Evolutionary conservation across 2,888 invertebrate species (phyloP).

Genomic region (Lordiphosa andalusiaca): DNA sequence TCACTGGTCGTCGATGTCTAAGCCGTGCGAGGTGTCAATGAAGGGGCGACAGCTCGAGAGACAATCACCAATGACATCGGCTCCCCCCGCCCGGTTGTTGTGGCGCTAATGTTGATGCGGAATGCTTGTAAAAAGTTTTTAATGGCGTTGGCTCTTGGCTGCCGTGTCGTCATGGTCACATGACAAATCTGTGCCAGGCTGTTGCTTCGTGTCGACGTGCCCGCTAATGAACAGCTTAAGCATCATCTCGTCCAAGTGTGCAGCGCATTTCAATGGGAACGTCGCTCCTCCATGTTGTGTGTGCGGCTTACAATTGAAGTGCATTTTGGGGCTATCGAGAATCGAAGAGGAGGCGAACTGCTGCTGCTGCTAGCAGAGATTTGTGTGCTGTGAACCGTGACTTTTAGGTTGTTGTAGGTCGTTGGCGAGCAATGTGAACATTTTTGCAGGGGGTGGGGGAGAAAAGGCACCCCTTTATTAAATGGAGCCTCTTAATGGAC

Average conservation of each 20-base stretch:
- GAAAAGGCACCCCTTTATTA: constrained; percentile 25
- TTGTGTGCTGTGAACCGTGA: constrained; percentile 29
- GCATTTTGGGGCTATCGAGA: constrained; percentile 17
- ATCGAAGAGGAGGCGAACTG: not conserved
- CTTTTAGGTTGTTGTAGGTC: constrained; percentile 26
- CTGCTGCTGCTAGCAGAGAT: constrained; percentile 9
- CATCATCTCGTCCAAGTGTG: constrained; percentile 20
- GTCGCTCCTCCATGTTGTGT: constrained; percentile 8
- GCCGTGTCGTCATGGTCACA: constrained; percentile 30
- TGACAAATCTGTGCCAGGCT: constrained; percentile 39
- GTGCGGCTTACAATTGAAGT: constrained; percentile 21
- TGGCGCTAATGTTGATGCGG: constrained; percentile 52
- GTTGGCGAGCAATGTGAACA: constrained; percentile 17
- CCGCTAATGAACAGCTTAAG: constrained; percentile 50
- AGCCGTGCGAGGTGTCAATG: constrained; percentile 34
- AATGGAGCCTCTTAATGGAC: constrained; percentile 31
- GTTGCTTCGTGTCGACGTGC: constrained; percentile 26
- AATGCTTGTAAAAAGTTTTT: constrained; percentile 61
- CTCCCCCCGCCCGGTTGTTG: constrained; percentile 11
- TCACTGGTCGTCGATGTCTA: constrained; percentile 21
- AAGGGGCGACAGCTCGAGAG: constrained; percentile 32
- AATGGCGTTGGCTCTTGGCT: constrained; percentile 34
- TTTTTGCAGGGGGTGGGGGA: constrained; percentile 6
- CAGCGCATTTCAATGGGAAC: constrained; percentile 30
- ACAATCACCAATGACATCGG: constrained; percentile 42